A percentile compares a stretch with the other conserved stretches of the same genome.
Evolutionary conservation across 2,797 vertebrate genomes (phyloP).

Genomic region (Rhinophrynus dorsalis): DNA sequence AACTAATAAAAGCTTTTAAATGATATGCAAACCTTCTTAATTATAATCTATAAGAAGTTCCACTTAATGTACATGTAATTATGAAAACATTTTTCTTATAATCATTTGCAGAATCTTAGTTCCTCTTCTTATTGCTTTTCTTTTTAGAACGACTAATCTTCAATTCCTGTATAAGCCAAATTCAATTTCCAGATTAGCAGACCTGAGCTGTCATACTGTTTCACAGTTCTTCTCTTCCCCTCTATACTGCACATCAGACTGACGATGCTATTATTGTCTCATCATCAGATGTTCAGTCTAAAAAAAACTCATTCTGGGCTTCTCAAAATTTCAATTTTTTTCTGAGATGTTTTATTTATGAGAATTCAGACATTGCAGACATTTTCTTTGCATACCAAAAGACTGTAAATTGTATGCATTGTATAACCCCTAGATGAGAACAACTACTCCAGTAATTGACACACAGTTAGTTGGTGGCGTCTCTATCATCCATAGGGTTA

Average conservation of each 20-base stretch:
- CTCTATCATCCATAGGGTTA: no score
- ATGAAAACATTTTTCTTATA: not conserved
- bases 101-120: not conserved
- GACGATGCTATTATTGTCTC: not conserved
- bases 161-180: not conserved
- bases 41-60: not conserved
- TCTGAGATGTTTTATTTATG: not conserved
- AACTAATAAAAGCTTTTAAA: not conserved
- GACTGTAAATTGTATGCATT: no score
- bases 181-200: not conserved
- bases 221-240: not conserved
- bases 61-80: not conserved
- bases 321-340: not conserved
- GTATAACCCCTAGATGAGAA: no score
- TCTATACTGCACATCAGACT: not conserved
- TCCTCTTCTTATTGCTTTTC: not conserved
- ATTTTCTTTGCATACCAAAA: not conserved
- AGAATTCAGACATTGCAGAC: not conserved
- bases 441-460: no score
- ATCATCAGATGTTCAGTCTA: not conserved
- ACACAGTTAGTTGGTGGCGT: no score
- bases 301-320: not conserved
- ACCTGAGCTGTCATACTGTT: not conserved
- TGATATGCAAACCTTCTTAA: not conserved
- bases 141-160: not conserved